Evolutionary conservation across 2,797 vertebrate species (phyloP), one percentile per base, ranked within the genome.

Genomic region (Coccyzus lansbergi): DNA sequence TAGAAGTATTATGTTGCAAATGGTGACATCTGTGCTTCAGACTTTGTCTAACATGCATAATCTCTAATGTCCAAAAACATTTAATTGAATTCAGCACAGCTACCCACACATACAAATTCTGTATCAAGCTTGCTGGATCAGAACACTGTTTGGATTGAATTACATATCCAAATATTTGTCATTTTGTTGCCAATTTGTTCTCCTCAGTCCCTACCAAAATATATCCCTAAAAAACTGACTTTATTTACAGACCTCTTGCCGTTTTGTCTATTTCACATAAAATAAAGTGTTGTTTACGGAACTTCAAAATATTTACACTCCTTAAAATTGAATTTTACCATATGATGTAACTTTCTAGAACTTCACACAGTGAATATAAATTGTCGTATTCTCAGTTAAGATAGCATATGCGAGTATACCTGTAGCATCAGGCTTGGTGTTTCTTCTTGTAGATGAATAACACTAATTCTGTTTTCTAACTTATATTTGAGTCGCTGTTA

Each of bases 101-200:
- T 74, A 48, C 15, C 53, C 64, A 49, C n/a, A 40, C 13, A 19
- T 56, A 53, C 12, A 69, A 69, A 76, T 60, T 92, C 71, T 64
- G 25, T 60, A 53, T 60, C 85, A 75, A 68, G 36, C 15, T 63
- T 78, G 29, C 62, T 80, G 79, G 79, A 85, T 74, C 49, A 83
- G n/a, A 74, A 26, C n/a, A 71, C 71, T 93, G 49, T 94, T 95
- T 95, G 58, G 29, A 51, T 51, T 91, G 53, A 83, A 85, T 87
- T 92, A 48, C 19, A 29, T 49, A 29, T 74, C 46, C 76, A 96
- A 95, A 93, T 89, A 92, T 95, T 95, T 94, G 64, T 64, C n/a
- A 33, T 77, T 91, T 89, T 92, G 18, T 83, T 84, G 65, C 62
- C 70, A 86, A 6, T 64, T 76, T 67, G 29, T 85, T 90, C 91